Conservation (phyloP, 2,888 invertebrate species). For the Sthenelais limicola region DNA sequence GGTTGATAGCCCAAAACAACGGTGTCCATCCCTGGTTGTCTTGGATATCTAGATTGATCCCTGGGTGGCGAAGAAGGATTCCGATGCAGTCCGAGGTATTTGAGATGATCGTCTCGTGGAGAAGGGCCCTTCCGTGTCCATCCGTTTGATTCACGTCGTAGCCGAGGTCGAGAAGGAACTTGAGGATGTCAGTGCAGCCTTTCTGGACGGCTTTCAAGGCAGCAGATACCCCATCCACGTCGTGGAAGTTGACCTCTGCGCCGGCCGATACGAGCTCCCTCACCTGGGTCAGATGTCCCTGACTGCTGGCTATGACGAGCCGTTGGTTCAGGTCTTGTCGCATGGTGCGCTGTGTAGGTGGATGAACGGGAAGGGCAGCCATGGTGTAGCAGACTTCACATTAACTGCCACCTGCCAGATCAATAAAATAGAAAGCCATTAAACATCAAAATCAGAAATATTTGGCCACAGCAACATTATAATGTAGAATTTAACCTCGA, state of each 20-base stretch:
- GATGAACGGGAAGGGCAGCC: conserved; percentile 10
- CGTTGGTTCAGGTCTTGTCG: conserved; percentile 40
- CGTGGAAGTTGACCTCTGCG: conserved; percentile 40
- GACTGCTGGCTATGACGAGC: conserved; percentile 10
- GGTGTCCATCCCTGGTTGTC: conserved; percentile 43
- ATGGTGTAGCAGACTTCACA: too few relatives aligned
- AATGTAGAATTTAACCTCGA: too few relatives aligned
- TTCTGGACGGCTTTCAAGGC: conserved; percentile 28
- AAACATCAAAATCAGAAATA: too few relatives aligned
- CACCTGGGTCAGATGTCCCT: conserved; percentile 32
- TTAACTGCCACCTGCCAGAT: too few relatives aligned
- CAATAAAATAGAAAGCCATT: too few relatives aligned
- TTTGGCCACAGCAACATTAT: too few relatives aligned
- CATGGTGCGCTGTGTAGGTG: conserved; percentile 17
- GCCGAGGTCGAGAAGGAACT: conserved; percentile 10
- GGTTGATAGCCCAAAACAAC: conserved; percentile 52
- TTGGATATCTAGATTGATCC: conserved; percentile 21
- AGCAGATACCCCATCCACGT: conserved; percentile 28
- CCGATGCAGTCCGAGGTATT: conserved; percentile 22
- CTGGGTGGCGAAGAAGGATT: conserved; percentile 2
- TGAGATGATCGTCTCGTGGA: conserved; percentile 40
- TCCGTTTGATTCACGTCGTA: conserved; percentile 33
- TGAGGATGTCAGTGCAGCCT: conserved; percentile 21
- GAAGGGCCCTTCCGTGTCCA: conserved; percentile 31
- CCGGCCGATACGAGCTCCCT: conserved; percentile 26